Conservation (phyloP, 2,113 vertebrate species). For the Choloepus hoffmanni region DNA sequence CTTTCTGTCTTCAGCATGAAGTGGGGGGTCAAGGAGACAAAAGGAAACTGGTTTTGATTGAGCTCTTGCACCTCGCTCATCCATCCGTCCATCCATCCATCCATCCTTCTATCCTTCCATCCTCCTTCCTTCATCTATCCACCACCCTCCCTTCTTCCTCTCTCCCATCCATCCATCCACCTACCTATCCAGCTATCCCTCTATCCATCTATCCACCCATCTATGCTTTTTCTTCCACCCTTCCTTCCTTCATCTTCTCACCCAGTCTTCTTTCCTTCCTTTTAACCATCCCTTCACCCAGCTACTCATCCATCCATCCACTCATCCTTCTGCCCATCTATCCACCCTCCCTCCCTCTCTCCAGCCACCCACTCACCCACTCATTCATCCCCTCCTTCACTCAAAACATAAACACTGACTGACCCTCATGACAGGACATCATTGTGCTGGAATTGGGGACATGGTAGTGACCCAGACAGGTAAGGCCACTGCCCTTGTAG, state of each 20-base stretch:
- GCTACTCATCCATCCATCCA: no score
- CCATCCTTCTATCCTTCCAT: background rate
- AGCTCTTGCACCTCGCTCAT: background rate
- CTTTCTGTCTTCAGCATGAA: background rate
- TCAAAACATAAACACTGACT: background rate
- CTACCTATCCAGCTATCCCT: no score
- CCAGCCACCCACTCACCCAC: background rate
- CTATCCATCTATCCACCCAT: rapidly evolving
- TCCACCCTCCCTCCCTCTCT: rapidly evolving
- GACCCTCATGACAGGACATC: background rate
- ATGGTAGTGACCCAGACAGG: background rate
- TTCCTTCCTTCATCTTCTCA: background rate
- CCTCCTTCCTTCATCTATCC: rapidly evolving
- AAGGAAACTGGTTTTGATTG: background rate
- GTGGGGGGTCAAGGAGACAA: background rate
- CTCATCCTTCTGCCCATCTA: no score
- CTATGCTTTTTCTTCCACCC: no score
- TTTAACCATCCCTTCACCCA: background rate
- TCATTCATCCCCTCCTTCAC: no score
- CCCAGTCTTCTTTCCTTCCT: rapidly evolving
- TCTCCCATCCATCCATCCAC: background rate
- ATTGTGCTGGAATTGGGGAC: background rate
- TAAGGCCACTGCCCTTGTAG: background rate
- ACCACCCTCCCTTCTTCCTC: rapidly evolving
- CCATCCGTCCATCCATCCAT: background rate